Conservation (phyloP, 2,797 vertebrate genomes). For the Galaxias olidus region DNA sequence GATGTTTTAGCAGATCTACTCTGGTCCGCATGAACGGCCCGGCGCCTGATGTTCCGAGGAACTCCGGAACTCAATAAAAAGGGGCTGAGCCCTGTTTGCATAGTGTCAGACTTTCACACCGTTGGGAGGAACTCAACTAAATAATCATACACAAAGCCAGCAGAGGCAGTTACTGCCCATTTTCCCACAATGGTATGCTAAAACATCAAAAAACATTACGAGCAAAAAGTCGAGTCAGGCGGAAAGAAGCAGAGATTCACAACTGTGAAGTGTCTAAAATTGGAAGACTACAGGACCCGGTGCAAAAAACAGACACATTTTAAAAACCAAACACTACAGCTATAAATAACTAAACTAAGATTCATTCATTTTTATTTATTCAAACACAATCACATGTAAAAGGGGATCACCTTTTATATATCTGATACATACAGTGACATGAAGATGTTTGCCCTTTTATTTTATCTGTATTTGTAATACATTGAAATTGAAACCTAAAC, state of each 20-base stretch:
- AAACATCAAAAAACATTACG: constrained; percentile 72
- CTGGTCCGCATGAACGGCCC: constrained; percentile 65
- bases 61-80: constrained; percentile 71
- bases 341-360: too few species aligned
- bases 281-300: too few species aligned
- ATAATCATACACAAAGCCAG: constrained; percentile 75
- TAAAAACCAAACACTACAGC: too few species aligned
- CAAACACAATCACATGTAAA: too few species aligned
- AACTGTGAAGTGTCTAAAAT: too few species aligned
- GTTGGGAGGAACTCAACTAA: constrained; percentile 71
- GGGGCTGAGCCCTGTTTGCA: constrained; percentile 68
- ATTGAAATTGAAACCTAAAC: too few species aligned
- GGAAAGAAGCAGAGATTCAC: neutral
- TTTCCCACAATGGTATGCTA: constrained; percentile 68
- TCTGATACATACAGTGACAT: too few species aligned
- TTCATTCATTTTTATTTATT: too few species aligned
- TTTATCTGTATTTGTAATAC: too few species aligned
- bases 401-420: too few species aligned
- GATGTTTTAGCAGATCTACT: constrained; percentile 79
- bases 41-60: constrained; percentile 56
- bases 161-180: constrained; percentile 61
- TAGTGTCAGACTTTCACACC: constrained; percentile 74
- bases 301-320: too few species aligned
- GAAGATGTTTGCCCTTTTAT: too few species aligned
- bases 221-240: constrained; percentile 36